Conservation (phyloP, 2,797 vertebrate genomes). For the Meda fulgida region DNA sequence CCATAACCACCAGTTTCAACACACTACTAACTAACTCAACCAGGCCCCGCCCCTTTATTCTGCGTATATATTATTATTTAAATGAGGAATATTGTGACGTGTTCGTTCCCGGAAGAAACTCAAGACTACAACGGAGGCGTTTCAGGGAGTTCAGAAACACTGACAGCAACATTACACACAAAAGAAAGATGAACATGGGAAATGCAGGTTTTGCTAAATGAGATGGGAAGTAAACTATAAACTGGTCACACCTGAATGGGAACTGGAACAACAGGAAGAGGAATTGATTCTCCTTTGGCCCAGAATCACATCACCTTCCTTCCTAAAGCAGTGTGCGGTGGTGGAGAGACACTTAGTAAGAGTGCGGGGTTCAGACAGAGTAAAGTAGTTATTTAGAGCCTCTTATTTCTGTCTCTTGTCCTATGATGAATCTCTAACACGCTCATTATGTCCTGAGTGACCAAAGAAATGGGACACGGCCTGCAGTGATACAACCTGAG, state of each 20-base stretch:
- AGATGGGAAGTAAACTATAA: background rate
- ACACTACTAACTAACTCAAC: too few species aligned
- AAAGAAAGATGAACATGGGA: background rate
- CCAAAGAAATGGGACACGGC: conserved; percentile 3
- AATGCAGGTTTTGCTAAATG: background rate
- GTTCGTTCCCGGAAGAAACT: too few species aligned
- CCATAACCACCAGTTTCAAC: too few species aligned
- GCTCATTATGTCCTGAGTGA: background rate
- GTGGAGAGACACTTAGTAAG: background rate
- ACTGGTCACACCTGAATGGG: background rate
- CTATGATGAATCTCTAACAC: conserved; percentile 13
- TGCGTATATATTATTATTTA: too few species aligned
- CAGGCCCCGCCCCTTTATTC: too few species aligned
- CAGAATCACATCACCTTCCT: background rate
- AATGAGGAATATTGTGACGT: too few species aligned
- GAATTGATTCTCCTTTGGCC: background rate
- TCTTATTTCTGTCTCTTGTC: background rate
- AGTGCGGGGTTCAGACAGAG: background rate
- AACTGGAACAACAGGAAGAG: background rate
- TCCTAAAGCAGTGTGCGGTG: background rate
- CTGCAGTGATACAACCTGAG: background rate
- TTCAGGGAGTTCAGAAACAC: too few species aligned
- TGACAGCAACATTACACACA: too few species aligned
- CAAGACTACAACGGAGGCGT: too few species aligned
- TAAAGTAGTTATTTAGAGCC: conserved; percentile 2